Percentiles rank a stretch among this genome's conserved stretches.
Conservation (phyloP, 1,140 invertebrate genomes). For the Formica selysi region DNA sequence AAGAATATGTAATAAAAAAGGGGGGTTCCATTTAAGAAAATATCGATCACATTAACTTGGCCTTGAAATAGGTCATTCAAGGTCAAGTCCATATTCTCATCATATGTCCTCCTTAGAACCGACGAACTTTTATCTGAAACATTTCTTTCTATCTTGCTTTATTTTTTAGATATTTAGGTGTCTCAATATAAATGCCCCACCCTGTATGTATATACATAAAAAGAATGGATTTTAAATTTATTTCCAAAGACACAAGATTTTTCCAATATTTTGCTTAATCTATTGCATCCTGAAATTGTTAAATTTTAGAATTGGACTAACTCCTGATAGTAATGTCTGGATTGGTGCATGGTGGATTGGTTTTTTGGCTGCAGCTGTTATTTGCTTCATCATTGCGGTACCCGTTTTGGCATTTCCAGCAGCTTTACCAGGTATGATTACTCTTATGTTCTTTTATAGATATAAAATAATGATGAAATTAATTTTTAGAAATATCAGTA, state of each 20-base stretch:
- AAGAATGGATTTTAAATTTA: slow-evolving; percentile 22
- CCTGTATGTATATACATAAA: too few species aligned
- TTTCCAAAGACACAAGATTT: background rate
- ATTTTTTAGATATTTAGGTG: too few species aligned
- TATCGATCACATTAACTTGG: too few species aligned
- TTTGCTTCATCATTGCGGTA: slow-evolving; percentile 90
- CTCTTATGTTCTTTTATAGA: background rate
- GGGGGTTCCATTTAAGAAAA: too few species aligned
- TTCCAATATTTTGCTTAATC: background rate
- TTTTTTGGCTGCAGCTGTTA: slow-evolving; percentile 89
- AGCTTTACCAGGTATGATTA: slow-evolving; percentile 88
- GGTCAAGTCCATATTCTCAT: too few species aligned
- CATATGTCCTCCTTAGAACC: too few species aligned
- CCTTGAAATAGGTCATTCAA: too few species aligned
- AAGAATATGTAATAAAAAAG: too few species aligned
- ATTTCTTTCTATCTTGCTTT: too few species aligned
- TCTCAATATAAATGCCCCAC: too few species aligned
- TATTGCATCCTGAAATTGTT: background rate
- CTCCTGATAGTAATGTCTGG: slow-evolving; percentile 92
- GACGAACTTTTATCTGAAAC: too few species aligned
- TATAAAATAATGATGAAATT: background rate
- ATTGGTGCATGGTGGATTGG: slow-evolving; percentile 96
- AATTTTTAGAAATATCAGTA: background rate
- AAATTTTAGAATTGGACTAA: slow-evolving; percentile 88
- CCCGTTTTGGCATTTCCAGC: slow-evolving; percentile 91